phyloP scores from a whole-genome alignment of 2,888 invertebrate species.

The Elgonia sp. region DNA sequence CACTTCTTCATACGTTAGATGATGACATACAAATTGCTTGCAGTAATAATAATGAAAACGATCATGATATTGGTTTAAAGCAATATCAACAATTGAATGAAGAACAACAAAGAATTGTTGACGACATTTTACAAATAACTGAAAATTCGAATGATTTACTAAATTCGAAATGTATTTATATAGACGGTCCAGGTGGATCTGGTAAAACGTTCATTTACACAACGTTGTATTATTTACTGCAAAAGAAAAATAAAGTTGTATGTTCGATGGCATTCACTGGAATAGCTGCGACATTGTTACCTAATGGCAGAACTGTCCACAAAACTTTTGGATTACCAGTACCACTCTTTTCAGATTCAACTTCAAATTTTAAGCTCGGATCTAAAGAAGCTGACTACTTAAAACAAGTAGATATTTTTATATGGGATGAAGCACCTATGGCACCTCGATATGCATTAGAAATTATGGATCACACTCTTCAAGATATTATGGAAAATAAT shows the following conservation, averaged over 20 bases:
- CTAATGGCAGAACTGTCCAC: slow-evolving; percentile 78
- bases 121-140: too few species aligned
- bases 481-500: slow-evolving; percentile 77
- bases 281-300: slow-evolving; percentile 34
- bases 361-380: slow-evolving; percentile 71
- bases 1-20: too few species aligned
- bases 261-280: slow-evolving; percentile 78
- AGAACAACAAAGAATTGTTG: not conserved
- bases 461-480: slow-evolving; percentile 75
- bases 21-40: too few species aligned
- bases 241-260: slow-evolving; percentile 54
- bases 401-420: slow-evolving; percentile 58
- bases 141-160: too few species aligned
- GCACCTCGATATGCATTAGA: slow-evolving; percentile 45
- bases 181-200: slow-evolving; percentile 39
- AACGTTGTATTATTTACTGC: slow-evolving; percentile 61
- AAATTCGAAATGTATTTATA: too few species aligned
- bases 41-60: too few species aligned
- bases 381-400: slow-evolving; percentile 74
- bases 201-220: slow-evolving; percentile 36
- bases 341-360: slow-evolving; percentile 61
- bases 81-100: too few species aligned
- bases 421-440: slow-evolving; percentile 51
- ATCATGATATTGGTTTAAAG: too few species aligned
- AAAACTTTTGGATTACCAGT: slow-evolving; percentile 73